Conservation (phyloP, 2,797 vertebrate genomes). For the Apogon hyalosoma region DNA sequence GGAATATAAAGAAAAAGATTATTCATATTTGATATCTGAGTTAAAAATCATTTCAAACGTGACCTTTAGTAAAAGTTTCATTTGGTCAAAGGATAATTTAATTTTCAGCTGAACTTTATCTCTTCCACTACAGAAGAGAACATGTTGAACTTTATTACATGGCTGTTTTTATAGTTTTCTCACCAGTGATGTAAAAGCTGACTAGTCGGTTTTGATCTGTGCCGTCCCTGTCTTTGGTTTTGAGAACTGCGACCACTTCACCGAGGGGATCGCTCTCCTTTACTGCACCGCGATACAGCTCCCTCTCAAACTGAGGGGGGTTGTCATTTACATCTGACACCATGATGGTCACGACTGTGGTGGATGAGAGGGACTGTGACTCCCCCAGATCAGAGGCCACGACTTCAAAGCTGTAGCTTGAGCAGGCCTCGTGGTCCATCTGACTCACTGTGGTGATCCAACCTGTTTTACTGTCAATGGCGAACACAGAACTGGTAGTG, state of each 20-base stretch:
- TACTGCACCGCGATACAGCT: conserved; percentile 92
- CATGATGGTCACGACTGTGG: conserved; percentile 87
- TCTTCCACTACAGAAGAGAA: conserved; percentile 9
- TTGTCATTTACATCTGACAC: conserved; percentile 96
- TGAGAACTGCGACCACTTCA: conserved; percentile 92
- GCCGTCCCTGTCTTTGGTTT: conserved; percentile 91
- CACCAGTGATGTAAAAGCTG: conserved; percentile 94
- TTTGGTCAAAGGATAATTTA: conserved; percentile 30
- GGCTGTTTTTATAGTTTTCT: conserved; percentile 33
- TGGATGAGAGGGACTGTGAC: conserved; percentile 87
- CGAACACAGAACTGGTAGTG: conserved; percentile 81
- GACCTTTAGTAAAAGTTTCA: conserved; percentile 55
- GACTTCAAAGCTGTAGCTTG: conserved; percentile 89
- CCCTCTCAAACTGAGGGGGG: conserved; percentile 91
- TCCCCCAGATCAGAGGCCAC: conserved; percentile 92
- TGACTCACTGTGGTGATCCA: conserved; percentile 93
- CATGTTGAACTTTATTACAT: conserved; percentile 3
- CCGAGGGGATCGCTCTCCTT: conserved; percentile 92
- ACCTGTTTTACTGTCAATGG: conserved; percentile 93
- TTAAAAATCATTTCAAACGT: conserved; percentile 41
- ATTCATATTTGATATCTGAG: conserved; percentile 45
- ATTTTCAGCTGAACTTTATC: conserved; percentile 31
- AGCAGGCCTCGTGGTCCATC: conserved; percentile 90
- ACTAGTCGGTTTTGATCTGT: conserved; percentile 92
- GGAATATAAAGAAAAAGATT: conserved; percentile 33